These are phyloP conservation scores for Heliconius sara DNA, from an alignment of 2,888 invertebrate genomes.

Conservation along the genomic window DNA sequence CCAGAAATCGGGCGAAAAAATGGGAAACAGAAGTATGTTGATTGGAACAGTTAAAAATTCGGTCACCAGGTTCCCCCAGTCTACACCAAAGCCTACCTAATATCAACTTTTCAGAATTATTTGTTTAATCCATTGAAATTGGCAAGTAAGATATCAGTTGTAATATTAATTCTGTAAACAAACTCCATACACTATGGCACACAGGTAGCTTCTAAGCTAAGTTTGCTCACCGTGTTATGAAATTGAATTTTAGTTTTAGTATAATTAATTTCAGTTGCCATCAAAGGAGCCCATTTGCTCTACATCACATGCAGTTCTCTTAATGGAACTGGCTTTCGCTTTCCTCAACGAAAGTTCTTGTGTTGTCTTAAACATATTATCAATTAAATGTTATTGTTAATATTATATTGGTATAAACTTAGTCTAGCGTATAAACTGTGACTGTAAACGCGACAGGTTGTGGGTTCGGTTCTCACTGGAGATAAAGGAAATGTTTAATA, in stretches of 20 bases:
- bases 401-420: no score
- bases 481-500: not conserved
- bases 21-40: no score
- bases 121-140: not conserved
- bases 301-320: slow-evolving; percentile 22
- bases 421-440: no score
- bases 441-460: no score
- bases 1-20: no score
- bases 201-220: slow-evolving; percentile 31
- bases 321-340: slow-evolving; percentile 19
- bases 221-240: slow-evolving; percentile 42
- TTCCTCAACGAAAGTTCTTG: slow-evolving; percentile 3
- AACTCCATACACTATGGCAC: slow-evolving; percentile 38
- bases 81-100: no score
- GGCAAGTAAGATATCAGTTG: slow-evolving; percentile 7
- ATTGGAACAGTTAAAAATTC: no score
- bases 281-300: slow-evolving; percentile 28
- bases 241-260: slow-evolving; percentile 44
- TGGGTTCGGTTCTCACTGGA: not conserved
- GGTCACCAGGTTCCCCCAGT: no score
- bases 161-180: slow-evolving; percentile 36
- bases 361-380: slow-evolving; percentile 1
- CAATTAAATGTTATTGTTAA: not conserved
- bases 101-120: not conserved
- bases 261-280: slow-evolving; percentile 42